Percentiles rank a stretch among this genome's conserved stretches.
Evolutionary conservation across 2,888 invertebrate genomes (phyloP).

Genomic region (Mycalesis mineus): DNA sequence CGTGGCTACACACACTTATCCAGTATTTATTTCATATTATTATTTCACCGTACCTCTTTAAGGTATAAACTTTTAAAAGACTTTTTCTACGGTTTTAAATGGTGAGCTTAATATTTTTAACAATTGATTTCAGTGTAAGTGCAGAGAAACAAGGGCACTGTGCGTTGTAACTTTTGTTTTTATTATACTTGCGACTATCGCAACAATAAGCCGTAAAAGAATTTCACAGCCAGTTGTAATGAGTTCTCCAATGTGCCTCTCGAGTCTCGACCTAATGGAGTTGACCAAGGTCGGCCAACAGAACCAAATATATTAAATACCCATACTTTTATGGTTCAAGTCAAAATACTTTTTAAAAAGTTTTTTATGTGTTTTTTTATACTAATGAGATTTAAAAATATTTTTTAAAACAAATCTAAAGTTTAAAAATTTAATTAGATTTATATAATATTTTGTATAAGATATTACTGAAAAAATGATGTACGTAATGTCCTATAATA

Average conservation of each 20-base stretch:
- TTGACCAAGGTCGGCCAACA: constrained; percentile 59
- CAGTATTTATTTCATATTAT: constrained; percentile 53
- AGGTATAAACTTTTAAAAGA: constrained; percentile 33
- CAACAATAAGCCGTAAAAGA: constrained; percentile 73
- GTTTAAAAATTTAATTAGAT: too few species aligned
- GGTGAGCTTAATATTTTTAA: constrained; percentile 57
- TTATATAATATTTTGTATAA: too few species aligned
- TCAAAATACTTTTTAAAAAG: not conserved
- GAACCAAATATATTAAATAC: constrained; percentile 53
- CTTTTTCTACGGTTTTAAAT: constrained; percentile 37
- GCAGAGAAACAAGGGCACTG: constrained; percentile 17
- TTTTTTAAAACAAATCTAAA: too few species aligned
- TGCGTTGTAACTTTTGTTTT: constrained; percentile 20
- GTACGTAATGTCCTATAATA: too few species aligned
- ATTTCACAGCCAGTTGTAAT: constrained; percentile 63
- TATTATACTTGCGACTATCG: constrained; percentile 48
- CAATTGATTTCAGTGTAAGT: constrained; percentile 60
- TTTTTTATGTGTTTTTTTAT: too few species aligned
- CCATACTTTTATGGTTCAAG: not conserved
- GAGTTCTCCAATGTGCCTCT: constrained; percentile 64
- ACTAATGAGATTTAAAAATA: too few species aligned
- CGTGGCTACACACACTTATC: too few species aligned
- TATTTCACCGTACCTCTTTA: constrained; percentile 62
- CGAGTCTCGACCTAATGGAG: constrained; percentile 67
- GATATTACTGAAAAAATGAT: too few species aligned